Base-by-base conservation (phyloP, 2,113 vertebrate species). In the Bubo scandiacus region DNA sequence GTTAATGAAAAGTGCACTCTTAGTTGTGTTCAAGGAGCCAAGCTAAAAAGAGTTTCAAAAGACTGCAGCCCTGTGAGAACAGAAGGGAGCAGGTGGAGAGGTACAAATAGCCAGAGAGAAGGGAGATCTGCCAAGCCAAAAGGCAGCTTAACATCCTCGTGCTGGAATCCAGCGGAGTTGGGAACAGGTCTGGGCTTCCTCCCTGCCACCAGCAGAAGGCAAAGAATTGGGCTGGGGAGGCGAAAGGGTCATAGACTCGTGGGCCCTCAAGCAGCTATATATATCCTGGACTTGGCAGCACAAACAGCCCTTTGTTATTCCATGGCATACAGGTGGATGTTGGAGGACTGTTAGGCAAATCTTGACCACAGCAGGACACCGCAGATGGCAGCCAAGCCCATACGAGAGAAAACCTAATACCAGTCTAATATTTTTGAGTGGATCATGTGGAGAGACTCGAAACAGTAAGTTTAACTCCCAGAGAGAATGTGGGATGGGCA, bases 191-290 rank as follows among this genome's bases (percentile, higher is more conserved):
- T 77, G 71, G 67, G 32, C 29, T 74, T 80, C 21, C 40, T 34
- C 19, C 25, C 63, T 77, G 59, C 16, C n/a, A 25, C 51, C 10
- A 38, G 65, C 49, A 80, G 77, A 38, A 62, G 65, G 66, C 23
- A 79, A 55, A 40, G 54, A 42, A 21, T 18, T 26, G 66, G n/a
- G 30, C 42, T 29, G 26, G 47, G 63, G 36, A 80, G 36, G 42
- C 6, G 0, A 30, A 38, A 75, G 43, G 22, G 26, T 52, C 0
- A 0, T 4, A 30, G 58, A 2, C 17, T 29, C 0, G 0, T 2
- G 45, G 32, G 49, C 34, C 4, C 10, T 3, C n/a, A 45, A n/a
- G 77, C 59, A 91, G 66, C 54, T 82, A 2, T 21, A 5, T 3
- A 2, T 18, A 5, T 5, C 70, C 61, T n/a, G 43, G 22, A 11